Base-by-base conservation (phyloP, 23 tunicate species). In the Botrylloides violaceus region DNA sequence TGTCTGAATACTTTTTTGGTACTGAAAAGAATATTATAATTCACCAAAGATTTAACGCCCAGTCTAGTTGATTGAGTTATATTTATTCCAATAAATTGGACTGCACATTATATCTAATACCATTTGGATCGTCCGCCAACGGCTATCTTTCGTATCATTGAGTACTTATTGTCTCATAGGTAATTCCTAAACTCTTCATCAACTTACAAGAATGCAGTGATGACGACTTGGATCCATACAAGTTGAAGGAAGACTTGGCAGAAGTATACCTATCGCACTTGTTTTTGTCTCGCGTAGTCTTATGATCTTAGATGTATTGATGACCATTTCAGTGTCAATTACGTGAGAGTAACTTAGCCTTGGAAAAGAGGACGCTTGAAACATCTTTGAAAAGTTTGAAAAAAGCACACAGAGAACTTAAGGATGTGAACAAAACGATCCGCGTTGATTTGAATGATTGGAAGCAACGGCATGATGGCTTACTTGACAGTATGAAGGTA, bases 151-250 rank as follows among this genome's bases (percentile, higher is more conserved):
- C n/a, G n/a, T n/a, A n/a, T n/a, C n/a, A n/a, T n/a, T n/a, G n/a
- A n/a, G n/a, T n/a, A n/a, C n/a, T n/a, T n/a, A n/a, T n/a, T n/a
- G 76, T 30, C 79, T 53, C 29, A 37, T n/a, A 59, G 64, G 33
- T 63, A 3, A 34, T 63, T 33, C 32, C 32, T 33, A 63, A 63
- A 9, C 20, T 63, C 35, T 63, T 29, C 35, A 63, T 81, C 20
- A 81, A 88, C 66, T 2, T 72, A 12, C 83, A 79, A n/a, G 80
- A 88, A 53, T 76, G 68, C 49, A 57, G 65, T 33, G 73, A 73
- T 21, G 65, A 57, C 2, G 66, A 70, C 0, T 32, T 88, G 34
- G 96, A 81, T 72, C 84, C 96, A 9, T 88, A 37, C 49, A 58
- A 38, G 23, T 31, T 81, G 33, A 81, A 81, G 53, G 81, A 88